Evolutionary conservation across 2,113 vertebrate species (phyloP), one percentile per base, ranked within the genome.

Genomic region (Perca schrenkii): DNA sequence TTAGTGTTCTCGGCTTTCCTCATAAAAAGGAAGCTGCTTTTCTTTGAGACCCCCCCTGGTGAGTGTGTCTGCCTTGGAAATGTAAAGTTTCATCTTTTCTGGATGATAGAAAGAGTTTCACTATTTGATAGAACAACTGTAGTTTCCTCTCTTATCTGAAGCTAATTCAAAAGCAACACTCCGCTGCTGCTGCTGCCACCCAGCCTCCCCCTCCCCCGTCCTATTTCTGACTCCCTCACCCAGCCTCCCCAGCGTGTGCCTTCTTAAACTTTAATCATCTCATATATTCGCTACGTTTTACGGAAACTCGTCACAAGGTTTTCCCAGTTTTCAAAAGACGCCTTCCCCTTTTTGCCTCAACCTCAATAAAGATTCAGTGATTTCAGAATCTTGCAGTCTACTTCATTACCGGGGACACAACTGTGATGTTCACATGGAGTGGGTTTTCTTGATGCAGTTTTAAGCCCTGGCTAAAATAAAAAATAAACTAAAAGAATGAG

Each of bases 181-280:
- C 82, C 78, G 74, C 25, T 25, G 25, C 25, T 25, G 74, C 80
- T 66, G 25, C 53, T 69, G 25, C 53, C 62, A 10, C 31, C 16
- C 49, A 1, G 16, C 61, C 8, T 31, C 31, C 31, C 31, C 28
- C 2, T 31, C 46, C 12, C 34, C 22, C 34, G 19, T 64, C 73
- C 54, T 79, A 2, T 2, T 46, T 83, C 78, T 19, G 50, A 75
- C 83, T 70, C 64, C 52, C 77, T 80, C 78, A 53, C 75, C 77
- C 80, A 64, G 80, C 77, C 75, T 88, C 82, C 86, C 89, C 46
- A 50, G 73, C 61, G 67, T 58, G 85, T 52, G 47, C 83, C 89
- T 92, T 58, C 82, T 93, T 85, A 88, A 93, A 93, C 89, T 92
- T 94, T 93, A 94, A 94, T 93, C 91, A 92, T 87, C 81, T 91